Base-by-base conservation (phyloP, 1,140 invertebrate species). In the Zaprionus nigranus region DNA sequence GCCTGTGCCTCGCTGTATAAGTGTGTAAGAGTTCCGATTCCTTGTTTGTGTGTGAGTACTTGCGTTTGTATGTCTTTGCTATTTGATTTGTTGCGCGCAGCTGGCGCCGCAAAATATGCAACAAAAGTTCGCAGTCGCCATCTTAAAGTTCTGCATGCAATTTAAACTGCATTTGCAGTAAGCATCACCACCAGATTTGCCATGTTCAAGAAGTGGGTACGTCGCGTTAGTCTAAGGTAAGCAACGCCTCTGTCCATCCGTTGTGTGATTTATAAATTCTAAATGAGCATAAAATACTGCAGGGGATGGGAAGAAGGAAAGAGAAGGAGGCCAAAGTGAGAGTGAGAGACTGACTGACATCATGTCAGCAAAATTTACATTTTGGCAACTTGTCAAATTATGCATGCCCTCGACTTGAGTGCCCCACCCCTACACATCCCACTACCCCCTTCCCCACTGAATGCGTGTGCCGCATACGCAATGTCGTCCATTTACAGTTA, bases 171-270 rank as follows among this genome's bases (percentile, higher is more conserved):
- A 51, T 26, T 43, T 26, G 66, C 49, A 72, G 61, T 38, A 63
- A 81, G 59, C 66, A 61, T 76, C 59, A 22, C 54, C 73, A 54
- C 59, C 73, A 54, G 36, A 30, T 59, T 75, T 74, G 71, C 60
- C 72, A 92, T 92, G 91, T 90, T 92, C 64, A 92, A 91, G 78
- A 92, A 92, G 83, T 92, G 91, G 91, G 91, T 92, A 65, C 91
- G 91, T 64, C 91, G 91, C 51, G 91, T 92, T 38, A 92, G 91
- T 63, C 67, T 92, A 51, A 92, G 91, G 91, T 92, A 81, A 91
- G 91, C 75, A 69, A n/a, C 28, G 22, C 34, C 46, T 17, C n/a
- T 61, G 61, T 51, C 28, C 59, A 38, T 61, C 2, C 13, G 66
- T 51, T 7, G 65, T 60, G 36, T 58, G 59, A 58, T 58, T 80